Conservation (phyloP, 2,888 invertebrate species). For the Amiota communis region DNA sequence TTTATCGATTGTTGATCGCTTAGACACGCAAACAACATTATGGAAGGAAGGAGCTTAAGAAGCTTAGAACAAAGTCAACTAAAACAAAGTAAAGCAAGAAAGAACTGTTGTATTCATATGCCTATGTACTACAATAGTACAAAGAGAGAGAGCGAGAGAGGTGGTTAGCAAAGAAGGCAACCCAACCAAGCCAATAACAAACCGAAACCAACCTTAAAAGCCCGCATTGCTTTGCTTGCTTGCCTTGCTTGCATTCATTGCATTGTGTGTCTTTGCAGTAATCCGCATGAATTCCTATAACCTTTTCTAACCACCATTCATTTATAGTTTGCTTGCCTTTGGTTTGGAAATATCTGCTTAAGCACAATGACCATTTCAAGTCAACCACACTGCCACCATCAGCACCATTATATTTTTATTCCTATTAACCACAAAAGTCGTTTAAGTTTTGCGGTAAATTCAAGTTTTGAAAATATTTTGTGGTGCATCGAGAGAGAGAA, state of each 20-base stretch:
- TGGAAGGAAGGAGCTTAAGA: neutral
- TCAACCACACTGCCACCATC: constrained; percentile 4
- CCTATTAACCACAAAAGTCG: constrained; percentile 25
- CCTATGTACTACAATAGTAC: neutral
- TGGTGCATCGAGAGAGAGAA: neutral
- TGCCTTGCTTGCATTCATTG: too few relatives aligned
- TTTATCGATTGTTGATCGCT: too few relatives aligned
- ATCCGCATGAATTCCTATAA: neutral
- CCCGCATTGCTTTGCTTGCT: too few relatives aligned
- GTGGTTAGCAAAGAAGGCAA: neutral
- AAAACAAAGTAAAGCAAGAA: neutral
- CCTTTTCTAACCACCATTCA: constrained; percentile 4
- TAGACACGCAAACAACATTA: neutral
- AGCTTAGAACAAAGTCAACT: neutral
- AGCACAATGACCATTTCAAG: constrained; percentile 19
- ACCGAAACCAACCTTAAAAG: neutral
- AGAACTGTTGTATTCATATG: too few relatives aligned
- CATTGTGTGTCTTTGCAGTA: neutral
- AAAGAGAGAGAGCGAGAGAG: neutral
- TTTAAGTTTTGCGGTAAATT: constrained; percentile 29
- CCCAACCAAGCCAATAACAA: neutral
- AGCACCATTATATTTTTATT: too few relatives aligned
- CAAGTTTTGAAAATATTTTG: constrained; percentile 1
- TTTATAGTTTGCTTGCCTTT: neutral
- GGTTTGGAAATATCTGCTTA: neutral